phyloP scores from a whole-genome alignment of 2,113 vertebrate species.

The Vidua chalybeata region DNA sequence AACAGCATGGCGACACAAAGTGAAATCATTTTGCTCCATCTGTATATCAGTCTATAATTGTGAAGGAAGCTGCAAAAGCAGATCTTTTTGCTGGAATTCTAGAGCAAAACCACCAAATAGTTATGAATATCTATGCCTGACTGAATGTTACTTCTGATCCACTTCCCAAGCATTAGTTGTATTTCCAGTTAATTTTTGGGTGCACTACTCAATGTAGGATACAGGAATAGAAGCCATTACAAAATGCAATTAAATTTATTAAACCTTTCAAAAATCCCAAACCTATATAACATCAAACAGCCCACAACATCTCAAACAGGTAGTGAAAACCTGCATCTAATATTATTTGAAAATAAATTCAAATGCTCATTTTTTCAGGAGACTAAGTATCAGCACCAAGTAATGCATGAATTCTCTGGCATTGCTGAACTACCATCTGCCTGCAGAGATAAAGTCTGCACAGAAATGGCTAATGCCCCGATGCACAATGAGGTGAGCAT shows the following conservation, averaged over 20 bases:
- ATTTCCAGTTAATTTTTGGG: neutral
- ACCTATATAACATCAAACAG: neutral
- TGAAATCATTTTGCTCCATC: neutral
- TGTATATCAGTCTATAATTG: neutral
- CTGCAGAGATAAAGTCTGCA: neutral
- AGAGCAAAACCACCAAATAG: neutral
- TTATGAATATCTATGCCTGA: neutral
- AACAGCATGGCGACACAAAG: neutral
- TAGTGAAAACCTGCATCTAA: neutral
- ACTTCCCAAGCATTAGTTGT: neutral
- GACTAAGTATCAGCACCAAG: neutral
- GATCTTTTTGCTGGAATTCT: neutral
- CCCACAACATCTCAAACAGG: neutral
- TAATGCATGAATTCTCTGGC: neutral
- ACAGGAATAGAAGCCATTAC: neutral
- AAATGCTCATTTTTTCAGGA: neutral
- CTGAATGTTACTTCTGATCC: neutral
- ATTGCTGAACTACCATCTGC: slow-evolving; percentile 12
- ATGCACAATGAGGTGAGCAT: slow-evolving; percentile 3
- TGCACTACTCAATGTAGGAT: neutral
- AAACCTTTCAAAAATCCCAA: neutral
- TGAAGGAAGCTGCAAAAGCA: neutral
- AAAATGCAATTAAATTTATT: neutral
- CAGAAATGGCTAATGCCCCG: neutral
- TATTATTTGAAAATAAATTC: neutral